A percentile compares a stretch with the other conserved stretches of the same genome.
phyloP scores from a whole-genome alignment of 2,113 vertebrate species.

The Sceloporus undulatus region DNA sequence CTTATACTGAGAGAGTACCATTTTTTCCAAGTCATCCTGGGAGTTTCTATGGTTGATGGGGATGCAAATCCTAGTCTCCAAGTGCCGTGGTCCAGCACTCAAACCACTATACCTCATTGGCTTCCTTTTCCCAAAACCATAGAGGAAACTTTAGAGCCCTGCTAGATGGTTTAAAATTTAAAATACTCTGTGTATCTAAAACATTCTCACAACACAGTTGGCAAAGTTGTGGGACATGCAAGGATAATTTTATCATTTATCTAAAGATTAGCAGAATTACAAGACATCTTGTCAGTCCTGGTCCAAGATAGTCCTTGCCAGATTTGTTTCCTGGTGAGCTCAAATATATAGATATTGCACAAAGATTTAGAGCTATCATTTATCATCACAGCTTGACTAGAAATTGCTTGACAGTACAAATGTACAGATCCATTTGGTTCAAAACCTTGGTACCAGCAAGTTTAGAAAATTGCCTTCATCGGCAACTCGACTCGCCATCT shows the following conservation, averaged over 20 bases:
- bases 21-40: too few relatives aligned
- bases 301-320: background rate
- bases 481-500: background rate
- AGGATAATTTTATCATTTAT: conserved; percentile 12
- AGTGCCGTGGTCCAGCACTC: too few relatives aligned
- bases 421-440: conserved; percentile 16
- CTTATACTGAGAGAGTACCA: too few relatives aligned
- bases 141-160: background rate
- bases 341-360: conserved; percentile 1
- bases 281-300: background rate
- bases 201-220: background rate
- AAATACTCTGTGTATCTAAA: background rate
- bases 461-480: conserved; percentile 12
- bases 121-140: background rate
- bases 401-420: conserved; percentile 18
- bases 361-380: conserved; percentile 22
- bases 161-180: background rate
- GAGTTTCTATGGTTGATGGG: too few relatives aligned
- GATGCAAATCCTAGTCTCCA: too few relatives aligned
- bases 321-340: conserved; percentile 12
- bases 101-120: too few relatives aligned
- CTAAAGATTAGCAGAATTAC: conserved; percentile 21
- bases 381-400: conserved; percentile 19
- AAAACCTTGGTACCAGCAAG: background rate
- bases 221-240: background rate